Evolutionary conservation across 2,888 invertebrate species (phyloP), one percentile per base, ranked within the genome.

Genomic region (Syrphus vitripennis): DNA sequence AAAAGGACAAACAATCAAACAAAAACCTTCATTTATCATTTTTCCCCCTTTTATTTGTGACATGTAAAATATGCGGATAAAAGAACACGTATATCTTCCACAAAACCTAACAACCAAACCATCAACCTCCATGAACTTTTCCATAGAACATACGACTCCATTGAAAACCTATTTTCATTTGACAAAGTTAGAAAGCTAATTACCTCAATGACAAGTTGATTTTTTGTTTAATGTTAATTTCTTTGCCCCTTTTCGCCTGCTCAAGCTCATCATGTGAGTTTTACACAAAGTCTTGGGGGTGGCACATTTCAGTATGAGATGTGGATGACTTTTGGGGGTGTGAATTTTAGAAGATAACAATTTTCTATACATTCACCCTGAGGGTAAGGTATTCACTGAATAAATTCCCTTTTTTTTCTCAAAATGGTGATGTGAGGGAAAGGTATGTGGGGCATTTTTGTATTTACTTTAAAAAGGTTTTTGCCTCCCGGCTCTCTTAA

Each of bases 131-230:
- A 31, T n/a, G n/a, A n/a, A n/a, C n/a, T n/a, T n/a, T n/a, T 21
- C 16, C 34, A 31, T 14, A 48, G 9, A 48, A 12, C n/a, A n/a
- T n/a, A n/a, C n/a, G n/a, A 10, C 29, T n/a, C 31, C 59, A 67
- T 19, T 45, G 63, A 45, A 48, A 31, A 45, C 42, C 37, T 45
- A 48, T 78, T 78, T 78, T 59, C 55, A 31, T 61, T 74, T 78
- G 42, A 67, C 42, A 74, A 69, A 79, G 63, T 63, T 65, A 70
- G 63, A 83, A 83, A 81, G 76, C 75, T 81, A 81, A 81, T 75
- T 81, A 76, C 69, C 69, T 69, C 75, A 70, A 79, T 83, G 83
- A 83, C 83, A 79, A 65, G 79, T 83, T 75, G 74, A 75, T 63
- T 79, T 79, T 69, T 79, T 67, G 53, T 79, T 21, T 40, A 53